Evolutionary conservation across 2,888 invertebrate species (phyloP).

Genomic region (Phragmatobia fuliginosa): DNA sequence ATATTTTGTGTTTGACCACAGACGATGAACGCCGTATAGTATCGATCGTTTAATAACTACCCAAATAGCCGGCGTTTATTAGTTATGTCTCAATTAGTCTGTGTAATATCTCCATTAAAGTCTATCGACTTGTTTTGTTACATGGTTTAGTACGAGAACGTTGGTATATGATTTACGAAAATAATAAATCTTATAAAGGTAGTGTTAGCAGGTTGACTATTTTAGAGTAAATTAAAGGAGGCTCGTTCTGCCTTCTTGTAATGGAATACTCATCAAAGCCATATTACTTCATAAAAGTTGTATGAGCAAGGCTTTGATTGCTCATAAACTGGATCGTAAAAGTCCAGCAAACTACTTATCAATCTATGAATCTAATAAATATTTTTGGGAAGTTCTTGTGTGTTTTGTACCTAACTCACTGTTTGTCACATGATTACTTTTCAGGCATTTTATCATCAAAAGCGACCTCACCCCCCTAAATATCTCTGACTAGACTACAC

Average conservation of each 20-base stretch:
- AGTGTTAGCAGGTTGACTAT: background rate
- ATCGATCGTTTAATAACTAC: background rate
- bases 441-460: too few species aligned
- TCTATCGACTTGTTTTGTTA: too few species aligned
- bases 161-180: too few species aligned
- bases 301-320: background rate
- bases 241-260: background rate
- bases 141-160: too few species aligned
- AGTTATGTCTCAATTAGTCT: background rate
- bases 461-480: too few species aligned
- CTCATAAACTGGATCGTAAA: background rate
- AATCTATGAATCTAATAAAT: background rate
- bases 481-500: background rate
- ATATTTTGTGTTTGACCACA: background rate
- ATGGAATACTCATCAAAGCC: background rate
- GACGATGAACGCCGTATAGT: background rate
- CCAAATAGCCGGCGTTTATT: background rate
- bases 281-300: background rate
- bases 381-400: too few species aligned
- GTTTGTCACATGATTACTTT: too few species aligned
- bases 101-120: background rate
- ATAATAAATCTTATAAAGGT: background rate
- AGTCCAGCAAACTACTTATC: background rate
- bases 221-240: background rate
- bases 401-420: too few species aligned